phyloP scores from a whole-genome alignment of 1,140 invertebrate species.

The Andrena cerasifolii region DNA sequence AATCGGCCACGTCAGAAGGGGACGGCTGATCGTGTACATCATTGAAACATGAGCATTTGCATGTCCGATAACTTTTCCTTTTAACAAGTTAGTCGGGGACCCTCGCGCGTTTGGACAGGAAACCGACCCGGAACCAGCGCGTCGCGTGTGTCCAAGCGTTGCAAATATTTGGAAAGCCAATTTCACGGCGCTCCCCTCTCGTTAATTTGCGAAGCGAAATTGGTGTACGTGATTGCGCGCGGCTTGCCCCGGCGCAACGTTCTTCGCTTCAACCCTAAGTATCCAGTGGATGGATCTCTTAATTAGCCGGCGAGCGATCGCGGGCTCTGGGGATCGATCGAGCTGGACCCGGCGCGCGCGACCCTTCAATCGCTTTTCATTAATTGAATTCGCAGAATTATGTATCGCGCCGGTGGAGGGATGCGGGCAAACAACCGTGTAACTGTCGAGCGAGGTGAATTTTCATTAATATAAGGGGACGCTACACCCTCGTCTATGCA shows the following conservation, averaged over 20 bases:
- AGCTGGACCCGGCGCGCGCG: not conserved
- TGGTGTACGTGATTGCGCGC: not conserved
- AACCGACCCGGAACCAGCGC: too few relatives aligned
- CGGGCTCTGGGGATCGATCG: too few relatives aligned
- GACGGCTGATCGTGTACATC: too few relatives aligned
- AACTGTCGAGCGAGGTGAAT: not conserved
- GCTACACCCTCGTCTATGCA: not conserved
- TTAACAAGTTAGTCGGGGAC: too few relatives aligned
- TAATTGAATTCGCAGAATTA: not conserved
- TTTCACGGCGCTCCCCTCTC: not conserved
- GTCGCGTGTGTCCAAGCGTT: too few relatives aligned
- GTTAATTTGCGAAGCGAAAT: not conserved
- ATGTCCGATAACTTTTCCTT: too few relatives aligned
- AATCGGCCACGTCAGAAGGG: not conserved
- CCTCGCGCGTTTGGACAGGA: too few relatives aligned
- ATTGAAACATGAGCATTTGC: too few relatives aligned
- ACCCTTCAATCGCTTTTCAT: not conserved
- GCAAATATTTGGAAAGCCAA: not conserved
- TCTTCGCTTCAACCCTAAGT: too few relatives aligned
- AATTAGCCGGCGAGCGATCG: not conserved
- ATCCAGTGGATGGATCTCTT: too few relatives aligned
- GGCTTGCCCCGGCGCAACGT: too few relatives aligned
- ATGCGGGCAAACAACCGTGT: too few relatives aligned
- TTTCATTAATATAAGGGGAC: not conserved
- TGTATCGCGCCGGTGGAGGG: not conserved